Conservation (phyloP, 2,113 vertebrate species). For the Nansenia antarctica region DNA sequence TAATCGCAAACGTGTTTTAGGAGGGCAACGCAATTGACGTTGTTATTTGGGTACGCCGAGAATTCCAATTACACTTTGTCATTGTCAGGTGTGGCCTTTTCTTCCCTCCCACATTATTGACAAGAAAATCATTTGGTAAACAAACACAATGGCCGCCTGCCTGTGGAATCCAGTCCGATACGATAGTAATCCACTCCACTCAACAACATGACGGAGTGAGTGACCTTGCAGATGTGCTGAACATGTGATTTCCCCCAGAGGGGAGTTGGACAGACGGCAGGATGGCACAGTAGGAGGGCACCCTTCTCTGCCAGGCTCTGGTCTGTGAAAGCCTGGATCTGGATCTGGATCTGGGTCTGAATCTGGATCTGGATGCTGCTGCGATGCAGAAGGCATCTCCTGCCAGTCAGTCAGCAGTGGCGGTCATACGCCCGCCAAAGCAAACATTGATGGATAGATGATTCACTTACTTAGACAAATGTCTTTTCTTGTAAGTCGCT, state of each 20-base stretch:
- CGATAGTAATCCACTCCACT: constrained; percentile 36
- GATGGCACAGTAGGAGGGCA: neutral
- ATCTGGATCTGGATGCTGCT: neutral
- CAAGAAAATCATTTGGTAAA: neutral
- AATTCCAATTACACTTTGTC: neutral
- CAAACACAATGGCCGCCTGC: constrained; percentile 4
- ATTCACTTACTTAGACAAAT: too few relatives aligned
- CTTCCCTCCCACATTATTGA: neutral
- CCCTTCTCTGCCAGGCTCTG: neutral
- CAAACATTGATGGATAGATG: too few relatives aligned
- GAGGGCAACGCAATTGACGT: neutral
- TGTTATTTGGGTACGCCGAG: too few relatives aligned
- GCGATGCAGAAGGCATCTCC: neutral
- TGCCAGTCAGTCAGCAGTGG: neutral
- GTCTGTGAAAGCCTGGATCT: too few relatives aligned
- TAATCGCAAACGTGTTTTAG: neutral
- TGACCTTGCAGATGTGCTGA: neutral
- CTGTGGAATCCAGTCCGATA: constrained; percentile 31
- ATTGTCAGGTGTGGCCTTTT: neutral
- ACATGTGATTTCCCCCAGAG: neutral
- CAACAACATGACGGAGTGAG: too few relatives aligned
- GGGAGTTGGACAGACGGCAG: neutral
- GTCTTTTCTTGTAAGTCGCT: too few relatives aligned
- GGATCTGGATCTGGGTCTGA: too few relatives aligned
- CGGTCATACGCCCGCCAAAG: neutral